Base-by-base conservation (phyloP, 2,888 invertebrate genomes). In the Volucella inanis region DNA sequence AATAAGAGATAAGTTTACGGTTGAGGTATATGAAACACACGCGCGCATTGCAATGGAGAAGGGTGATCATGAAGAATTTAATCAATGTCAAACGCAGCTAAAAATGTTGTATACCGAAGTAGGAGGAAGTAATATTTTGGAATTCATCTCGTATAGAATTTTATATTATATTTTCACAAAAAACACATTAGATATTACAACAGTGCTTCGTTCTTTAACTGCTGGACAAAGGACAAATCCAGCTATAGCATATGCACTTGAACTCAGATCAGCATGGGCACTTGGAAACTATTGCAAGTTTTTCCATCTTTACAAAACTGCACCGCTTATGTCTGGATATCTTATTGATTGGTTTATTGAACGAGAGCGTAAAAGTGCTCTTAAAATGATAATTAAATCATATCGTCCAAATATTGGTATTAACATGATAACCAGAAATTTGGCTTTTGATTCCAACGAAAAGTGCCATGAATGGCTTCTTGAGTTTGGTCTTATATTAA, bases 1-100 rank as follows among this genome's bases (percentile, higher is more conserved):
- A 89, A 94, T 99, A 88, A 93, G 99, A 88, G 97, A 98, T 93
- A 94, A 94, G 87, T 98, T 99, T 91, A 98, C 99, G 71, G 96
- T 99, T n/a, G 95, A 97, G 90, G 99, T 99, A 11, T 99, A 99
- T 93, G 99, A 99, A 93, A 98, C 98, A 3, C 99, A 99, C 93
- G 99, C 99, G 4, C 94, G 99, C 72, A 98, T 99, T 90, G 99
- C 99, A 64, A 94, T 99, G 91, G 99, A 99, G 92, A 98, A 97
- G 93, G 98, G 98, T 68, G 99, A 99, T 91, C 98, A 98, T 91
- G 99, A 98, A 91, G 99, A 99, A 92, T 99, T 99, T 91, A 99
- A 99, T 93, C 99, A 99, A 92, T 99, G 99, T 91, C 99, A 99
- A 93, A 98, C 98, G 12, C 99, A 99, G 93, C 93, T 99, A 70